Conservation (phyloP, 2,113 vertebrate genomes). For the Apaloderma vittatum region DNA sequence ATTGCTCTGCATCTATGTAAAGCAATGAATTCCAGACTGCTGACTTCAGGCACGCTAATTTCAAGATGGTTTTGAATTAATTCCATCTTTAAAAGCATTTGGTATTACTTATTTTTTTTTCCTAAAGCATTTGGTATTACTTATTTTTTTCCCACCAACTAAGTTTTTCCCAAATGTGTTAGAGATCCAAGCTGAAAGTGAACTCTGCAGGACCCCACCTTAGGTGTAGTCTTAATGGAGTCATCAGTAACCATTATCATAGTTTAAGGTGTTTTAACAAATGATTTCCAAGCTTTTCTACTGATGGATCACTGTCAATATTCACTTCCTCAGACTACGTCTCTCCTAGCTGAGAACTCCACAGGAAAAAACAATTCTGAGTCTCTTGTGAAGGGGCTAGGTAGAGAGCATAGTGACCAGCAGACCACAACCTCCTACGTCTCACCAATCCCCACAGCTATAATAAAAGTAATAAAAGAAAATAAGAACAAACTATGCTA, state of each 20-base stretch:
- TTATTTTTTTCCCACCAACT: not conserved
- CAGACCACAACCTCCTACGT: not conserved
- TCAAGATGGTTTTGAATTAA: not conserved
- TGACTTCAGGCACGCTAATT: not conserved
- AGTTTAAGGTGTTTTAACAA: not conserved
- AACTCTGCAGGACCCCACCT: not conserved
- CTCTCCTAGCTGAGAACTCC: not conserved
- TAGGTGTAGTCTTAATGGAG: not conserved
- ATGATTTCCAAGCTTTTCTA: not conserved
- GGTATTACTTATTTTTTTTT: not conserved
- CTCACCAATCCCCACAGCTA: not conserved
- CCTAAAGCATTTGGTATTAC: not conserved
- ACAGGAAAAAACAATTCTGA: not conserved
- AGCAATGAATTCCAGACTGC: not conserved
- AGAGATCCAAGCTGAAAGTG: not conserved
- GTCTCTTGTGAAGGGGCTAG: not conserved
- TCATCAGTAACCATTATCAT: not conserved
- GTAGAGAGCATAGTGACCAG: not conserved
- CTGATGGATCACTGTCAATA: not conserved
- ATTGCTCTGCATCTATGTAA: not conserved
- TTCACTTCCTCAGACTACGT: not conserved
- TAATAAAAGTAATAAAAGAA: not conserved
- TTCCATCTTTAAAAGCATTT: not conserved
- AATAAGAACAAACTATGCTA: not conserved
- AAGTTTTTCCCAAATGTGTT: not conserved